Percentiles rank a stretch among this genome's conserved stretches.
These are phyloP conservation scores for Parapristionchus giblindavisi DNA, from an alignment of 2,888 invertebrate species.

Conservation along the genomic window DNA sequence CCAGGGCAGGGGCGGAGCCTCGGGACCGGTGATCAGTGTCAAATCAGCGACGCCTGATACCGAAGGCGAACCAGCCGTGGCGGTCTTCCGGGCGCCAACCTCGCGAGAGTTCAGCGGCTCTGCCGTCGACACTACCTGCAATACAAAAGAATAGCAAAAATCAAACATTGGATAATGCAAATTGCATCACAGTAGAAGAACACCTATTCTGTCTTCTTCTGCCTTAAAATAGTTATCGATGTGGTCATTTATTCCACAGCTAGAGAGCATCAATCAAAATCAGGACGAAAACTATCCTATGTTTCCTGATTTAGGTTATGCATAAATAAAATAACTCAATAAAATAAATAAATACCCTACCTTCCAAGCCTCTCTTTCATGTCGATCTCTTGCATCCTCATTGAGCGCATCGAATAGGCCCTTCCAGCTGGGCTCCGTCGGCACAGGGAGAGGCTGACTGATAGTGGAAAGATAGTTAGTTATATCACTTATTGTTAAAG, in stretches of 20 bases:
- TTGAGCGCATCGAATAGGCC: conserved; percentile 22
- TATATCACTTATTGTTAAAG: too few relatives aligned
- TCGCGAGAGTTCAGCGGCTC: neutral
- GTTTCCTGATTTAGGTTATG: too few relatives aligned
- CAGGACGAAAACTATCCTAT: too few relatives aligned
- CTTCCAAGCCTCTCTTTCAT: neutral
- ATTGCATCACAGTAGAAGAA: neutral
- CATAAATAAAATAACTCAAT: too few relatives aligned
- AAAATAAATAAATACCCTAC: too few relatives aligned
- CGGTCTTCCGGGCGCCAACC: neutral
- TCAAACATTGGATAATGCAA: neutral
- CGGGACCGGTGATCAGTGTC: too few relatives aligned
- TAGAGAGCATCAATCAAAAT: too few relatives aligned
- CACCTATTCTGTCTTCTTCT: neutral
- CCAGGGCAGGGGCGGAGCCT: conserved; percentile 11
- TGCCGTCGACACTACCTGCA: neutral
- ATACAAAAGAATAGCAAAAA: too few relatives aligned
- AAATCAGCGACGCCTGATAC: too few relatives aligned
- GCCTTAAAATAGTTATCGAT: neutral
- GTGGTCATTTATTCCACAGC: too few relatives aligned
- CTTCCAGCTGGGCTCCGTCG: neutral
- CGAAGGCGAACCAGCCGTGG: too few relatives aligned
- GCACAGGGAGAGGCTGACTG: conserved; percentile 2
- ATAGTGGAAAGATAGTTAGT: too few relatives aligned
- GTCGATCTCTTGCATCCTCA: neutral